phyloP scores from a whole-genome alignment of 1,140 invertebrate species.

The Aphis craccivora region DNA sequence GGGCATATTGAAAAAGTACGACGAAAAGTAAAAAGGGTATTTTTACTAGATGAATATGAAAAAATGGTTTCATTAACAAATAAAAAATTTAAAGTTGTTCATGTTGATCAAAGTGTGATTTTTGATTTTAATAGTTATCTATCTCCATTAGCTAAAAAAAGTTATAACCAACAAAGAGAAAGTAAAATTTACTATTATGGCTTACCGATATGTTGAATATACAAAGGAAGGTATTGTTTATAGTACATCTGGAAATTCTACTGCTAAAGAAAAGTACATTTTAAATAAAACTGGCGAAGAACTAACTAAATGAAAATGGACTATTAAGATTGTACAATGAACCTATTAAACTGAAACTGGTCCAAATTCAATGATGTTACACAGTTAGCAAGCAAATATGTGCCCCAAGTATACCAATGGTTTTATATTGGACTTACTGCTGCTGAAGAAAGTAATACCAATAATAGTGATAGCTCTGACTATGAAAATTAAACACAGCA shows the following conservation, averaged over 20 bases:
- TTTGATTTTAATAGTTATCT: slow-evolving; percentile 31
- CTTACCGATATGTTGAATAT: slow-evolving; percentile 40
- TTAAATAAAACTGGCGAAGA: not conserved
- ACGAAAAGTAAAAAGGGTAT: not conserved
- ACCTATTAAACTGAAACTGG: slow-evolving; percentile 21
- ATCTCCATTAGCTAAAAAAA: slow-evolving; percentile 28
- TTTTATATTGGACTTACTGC: slow-evolving; percentile 26
- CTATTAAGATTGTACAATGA: slow-evolving; percentile 15
- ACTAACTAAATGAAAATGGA: not conserved
- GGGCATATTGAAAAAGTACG: not conserved
- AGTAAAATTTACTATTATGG: slow-evolving; percentile 49
- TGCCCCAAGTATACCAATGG: slow-evolving; percentile 42
- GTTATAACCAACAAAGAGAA: slow-evolving; percentile 46
- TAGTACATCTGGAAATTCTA: slow-evolving; percentile 35
- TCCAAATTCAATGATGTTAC: slow-evolving; percentile 29
- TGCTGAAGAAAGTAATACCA: not conserved
- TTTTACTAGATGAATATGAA: slow-evolving; percentile 36
- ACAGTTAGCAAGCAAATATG: slow-evolving; percentile 48
- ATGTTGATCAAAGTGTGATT: slow-evolving; percentile 51
- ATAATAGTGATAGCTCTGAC: not conserved
- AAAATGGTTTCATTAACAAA: slow-evolving; percentile 33
- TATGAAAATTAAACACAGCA: slow-evolving; percentile 40
- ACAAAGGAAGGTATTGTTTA: not conserved
- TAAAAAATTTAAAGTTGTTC: slow-evolving; percentile 46
- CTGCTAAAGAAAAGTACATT: slow-evolving; percentile 11